Percentiles rank a stretch among this genome's conserved stretches.
Evolutionary conservation across 2,797 vertebrate genomes (phyloP).

Genomic region (Acipenser ruthenus): DNA sequence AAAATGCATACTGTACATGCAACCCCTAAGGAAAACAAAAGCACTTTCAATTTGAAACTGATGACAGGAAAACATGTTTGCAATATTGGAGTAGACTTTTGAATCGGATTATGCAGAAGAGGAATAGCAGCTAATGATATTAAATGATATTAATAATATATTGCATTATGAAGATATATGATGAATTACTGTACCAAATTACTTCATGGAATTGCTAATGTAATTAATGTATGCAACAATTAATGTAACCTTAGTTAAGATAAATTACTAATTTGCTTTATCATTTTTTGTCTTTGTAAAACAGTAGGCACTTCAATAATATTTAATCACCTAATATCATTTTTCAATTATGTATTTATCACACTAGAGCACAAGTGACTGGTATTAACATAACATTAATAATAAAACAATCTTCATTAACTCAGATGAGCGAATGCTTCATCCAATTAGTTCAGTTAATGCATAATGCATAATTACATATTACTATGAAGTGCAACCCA

Average conservation of each 20-base stretch:
- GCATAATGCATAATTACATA: too few relatives aligned
- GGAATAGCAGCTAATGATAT: slow-evolving; percentile 9
- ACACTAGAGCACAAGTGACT: too few relatives aligned
- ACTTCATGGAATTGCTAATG: slow-evolving; percentile 2
- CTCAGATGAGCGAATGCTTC: not conserved
- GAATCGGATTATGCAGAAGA: slow-evolving; percentile 3
- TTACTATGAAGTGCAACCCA: too few relatives aligned
- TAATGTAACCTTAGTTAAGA: slow-evolving; percentile 2
- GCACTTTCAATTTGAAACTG: too few relatives aligned
- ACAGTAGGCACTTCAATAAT: too few relatives aligned
- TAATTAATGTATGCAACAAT: slow-evolving; percentile 10
- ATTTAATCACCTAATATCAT: too few relatives aligned
- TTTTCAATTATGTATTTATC: too few relatives aligned
- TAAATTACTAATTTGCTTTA: slow-evolving; percentile 4
- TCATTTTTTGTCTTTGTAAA: not conserved
- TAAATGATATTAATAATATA: slow-evolving; percentile 10
- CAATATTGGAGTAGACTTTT: not conserved
- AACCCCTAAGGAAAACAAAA: too few relatives aligned
- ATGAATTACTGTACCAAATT: slow-evolving; percentile 3
- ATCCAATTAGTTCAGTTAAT: not conserved
- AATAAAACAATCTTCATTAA: not conserved
- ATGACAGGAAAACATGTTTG: too few relatives aligned
- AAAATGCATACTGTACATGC: too few relatives aligned
- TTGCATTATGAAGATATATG: slow-evolving; percentile 6
- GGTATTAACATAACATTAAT: not conserved